Percentiles rank a stretch among this genome's conserved stretches.
Evolutionary conservation across 2,888 invertebrate genomes (phyloP).

Genomic region (Smittia sp.): DNA sequence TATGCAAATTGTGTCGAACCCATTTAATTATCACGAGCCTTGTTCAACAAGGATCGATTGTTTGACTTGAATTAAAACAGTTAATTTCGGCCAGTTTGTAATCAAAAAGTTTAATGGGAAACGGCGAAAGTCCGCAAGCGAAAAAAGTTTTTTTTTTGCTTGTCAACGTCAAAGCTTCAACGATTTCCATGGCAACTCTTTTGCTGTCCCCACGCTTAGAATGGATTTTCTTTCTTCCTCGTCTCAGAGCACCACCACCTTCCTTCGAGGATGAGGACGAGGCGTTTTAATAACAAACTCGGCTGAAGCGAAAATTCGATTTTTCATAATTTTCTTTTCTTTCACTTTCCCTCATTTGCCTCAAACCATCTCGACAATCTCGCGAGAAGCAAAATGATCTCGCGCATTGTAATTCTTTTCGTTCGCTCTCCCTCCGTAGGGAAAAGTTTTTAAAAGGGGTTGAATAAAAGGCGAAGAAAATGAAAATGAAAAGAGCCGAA

Average conservation of each 20-base stretch:
- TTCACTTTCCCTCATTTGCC: conserved; percentile 2
- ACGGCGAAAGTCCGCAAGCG: background rate
- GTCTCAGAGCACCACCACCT: too few species aligned
- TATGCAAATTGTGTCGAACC: background rate
- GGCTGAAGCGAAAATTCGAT: background rate
- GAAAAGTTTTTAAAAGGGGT: background rate
- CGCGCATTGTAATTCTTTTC: background rate
- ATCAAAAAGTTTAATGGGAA: background rate
- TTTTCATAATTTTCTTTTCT: conserved; percentile 9
- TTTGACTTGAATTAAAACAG: background rate
- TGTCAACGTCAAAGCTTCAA: too few species aligned
- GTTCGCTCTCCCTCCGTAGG: background rate
- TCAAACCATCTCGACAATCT: background rate
- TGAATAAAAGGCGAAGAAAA: background rate
- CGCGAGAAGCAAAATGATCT: background rate
- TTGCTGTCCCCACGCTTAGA: background rate
- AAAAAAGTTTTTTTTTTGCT: background rate
- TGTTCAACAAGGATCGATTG: background rate
- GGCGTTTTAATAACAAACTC: conserved; percentile 12
- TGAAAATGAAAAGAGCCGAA: background rate
- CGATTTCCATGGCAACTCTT: conserved; percentile 29
- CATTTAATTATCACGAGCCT: background rate
- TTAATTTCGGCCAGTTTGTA: background rate
- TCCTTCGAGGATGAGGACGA: background rate
- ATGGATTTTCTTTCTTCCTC: conserved; percentile 4